Evolutionary conservation across 1,140 invertebrate species (phyloP).

Genomic region (Apis mellifera): DNA sequence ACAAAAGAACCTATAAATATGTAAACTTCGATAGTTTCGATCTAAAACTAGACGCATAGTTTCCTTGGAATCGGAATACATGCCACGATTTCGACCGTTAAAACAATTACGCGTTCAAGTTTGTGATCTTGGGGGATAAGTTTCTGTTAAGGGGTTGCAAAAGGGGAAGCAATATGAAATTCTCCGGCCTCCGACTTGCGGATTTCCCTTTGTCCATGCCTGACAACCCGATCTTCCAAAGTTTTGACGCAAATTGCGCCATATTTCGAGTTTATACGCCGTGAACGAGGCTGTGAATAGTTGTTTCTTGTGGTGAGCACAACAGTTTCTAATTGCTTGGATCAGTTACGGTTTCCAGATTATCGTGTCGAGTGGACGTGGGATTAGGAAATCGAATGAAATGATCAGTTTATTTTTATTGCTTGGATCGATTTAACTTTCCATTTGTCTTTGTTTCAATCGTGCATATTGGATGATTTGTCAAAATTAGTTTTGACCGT

Average conservation of each 20-base stretch:
- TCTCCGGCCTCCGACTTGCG: neutral
- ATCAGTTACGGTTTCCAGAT: neutral
- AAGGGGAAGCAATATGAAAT: constrained; percentile 40
- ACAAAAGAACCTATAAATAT: neutral
- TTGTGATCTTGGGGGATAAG: constrained; percentile 21
- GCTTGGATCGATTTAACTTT: too few relatives aligned
- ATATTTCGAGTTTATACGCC: constrained; percentile 40
- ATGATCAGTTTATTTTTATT: too few relatives aligned
- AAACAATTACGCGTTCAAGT: constrained; percentile 49
- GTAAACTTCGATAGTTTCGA: constrained; percentile 22
- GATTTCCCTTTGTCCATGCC: constrained; percentile 21
- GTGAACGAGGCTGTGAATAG: neutral
- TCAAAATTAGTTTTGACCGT: too few relatives aligned
- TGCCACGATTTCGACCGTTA: constrained; percentile 22
- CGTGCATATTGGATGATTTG: too few relatives aligned
- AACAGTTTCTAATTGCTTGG: neutral
- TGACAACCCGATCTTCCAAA: constrained; percentile 27
- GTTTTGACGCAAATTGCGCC: constrained; percentile 42
- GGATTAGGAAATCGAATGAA: too few relatives aligned
- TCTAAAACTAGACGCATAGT: constrained; percentile 39
- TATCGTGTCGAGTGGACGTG: too few relatives aligned
- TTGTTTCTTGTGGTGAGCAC: neutral
- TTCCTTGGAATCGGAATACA: constrained; percentile 14
- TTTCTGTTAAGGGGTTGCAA: neutral
- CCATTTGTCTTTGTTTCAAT: too few relatives aligned